Conservation (phyloP, 2,797 vertebrate species). For the Margarornis squamiger region DNA sequence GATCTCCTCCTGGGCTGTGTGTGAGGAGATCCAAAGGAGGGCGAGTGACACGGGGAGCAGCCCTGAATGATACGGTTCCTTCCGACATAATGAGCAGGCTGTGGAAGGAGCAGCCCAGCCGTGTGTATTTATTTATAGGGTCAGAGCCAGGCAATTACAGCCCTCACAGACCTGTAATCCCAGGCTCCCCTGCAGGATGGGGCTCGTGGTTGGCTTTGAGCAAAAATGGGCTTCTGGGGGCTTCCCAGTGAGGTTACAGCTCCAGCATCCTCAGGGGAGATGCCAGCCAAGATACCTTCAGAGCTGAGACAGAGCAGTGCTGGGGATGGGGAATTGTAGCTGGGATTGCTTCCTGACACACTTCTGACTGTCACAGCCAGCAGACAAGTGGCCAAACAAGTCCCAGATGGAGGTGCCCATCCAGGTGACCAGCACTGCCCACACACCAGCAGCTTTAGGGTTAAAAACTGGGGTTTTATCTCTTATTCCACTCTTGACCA, state of each 20-base stretch:
- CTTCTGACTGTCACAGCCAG: neutral
- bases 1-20: neutral
- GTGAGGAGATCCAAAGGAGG: conserved; percentile 6
- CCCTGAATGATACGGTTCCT: conserved; percentile 9
- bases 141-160: conserved; percentile 39
- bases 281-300: neutral
- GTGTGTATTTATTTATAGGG: conserved; percentile 57
- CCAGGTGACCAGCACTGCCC: neutral
- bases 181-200: neutral
- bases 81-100: neutral
- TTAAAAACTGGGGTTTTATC: no score
- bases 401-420: neutral
- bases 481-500: neutral
- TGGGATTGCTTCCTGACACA: neutral
- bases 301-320: neutral
- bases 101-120: neutral
- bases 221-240: neutral
- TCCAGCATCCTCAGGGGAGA: neutral
- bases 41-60: conserved; percentile 4
- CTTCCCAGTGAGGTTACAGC: neutral
- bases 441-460: no score
- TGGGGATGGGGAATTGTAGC: neutral
- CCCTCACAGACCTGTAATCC: neutral
- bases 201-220: neutral
- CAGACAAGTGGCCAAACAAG: neutral